Conservation (phyloP, 2,113 vertebrate genomes). For the Hassar affinis region DNA sequence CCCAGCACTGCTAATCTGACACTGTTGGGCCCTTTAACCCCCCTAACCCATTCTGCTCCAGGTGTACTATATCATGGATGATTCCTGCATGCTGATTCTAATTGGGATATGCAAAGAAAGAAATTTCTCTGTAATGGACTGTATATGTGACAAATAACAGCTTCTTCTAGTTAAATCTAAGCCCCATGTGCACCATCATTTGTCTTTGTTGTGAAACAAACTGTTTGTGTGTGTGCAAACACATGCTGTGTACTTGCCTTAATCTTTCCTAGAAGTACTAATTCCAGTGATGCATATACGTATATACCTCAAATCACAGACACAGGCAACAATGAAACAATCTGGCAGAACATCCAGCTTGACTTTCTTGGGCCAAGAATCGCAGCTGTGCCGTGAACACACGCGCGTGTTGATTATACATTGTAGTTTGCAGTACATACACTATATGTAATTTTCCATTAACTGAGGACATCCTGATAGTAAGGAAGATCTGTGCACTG, state of each 20-base stretch:
- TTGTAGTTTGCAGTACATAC: neutral
- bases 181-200: neutral
- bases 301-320: neutral
- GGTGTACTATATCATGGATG: neutral
- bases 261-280: neutral
- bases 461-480: neutral
- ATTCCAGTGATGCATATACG: neutral
- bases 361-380: constrained; percentile 3
- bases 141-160: too few species aligned
- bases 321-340: neutral
- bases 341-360: neutral
- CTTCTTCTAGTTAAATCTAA: too few species aligned
- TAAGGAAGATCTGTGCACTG: neutral
- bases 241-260: neutral
- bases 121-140: neutral
- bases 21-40: neutral
- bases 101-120: neutral
- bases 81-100: neutral
- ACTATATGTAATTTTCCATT: constrained; percentile 16
- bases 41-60: neutral
- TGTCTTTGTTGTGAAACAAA: constrained; percentile 19
- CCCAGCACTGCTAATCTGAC: neutral
- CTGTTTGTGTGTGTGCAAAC: neutral
- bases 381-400: constrained; percentile 21
- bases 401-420: neutral